Percentiles rank a stretch among this genome's conserved stretches.
phyloP scores from a whole-genome alignment of 2,797 vertebrate species.

The Sarcophilus harrisii region DNA sequence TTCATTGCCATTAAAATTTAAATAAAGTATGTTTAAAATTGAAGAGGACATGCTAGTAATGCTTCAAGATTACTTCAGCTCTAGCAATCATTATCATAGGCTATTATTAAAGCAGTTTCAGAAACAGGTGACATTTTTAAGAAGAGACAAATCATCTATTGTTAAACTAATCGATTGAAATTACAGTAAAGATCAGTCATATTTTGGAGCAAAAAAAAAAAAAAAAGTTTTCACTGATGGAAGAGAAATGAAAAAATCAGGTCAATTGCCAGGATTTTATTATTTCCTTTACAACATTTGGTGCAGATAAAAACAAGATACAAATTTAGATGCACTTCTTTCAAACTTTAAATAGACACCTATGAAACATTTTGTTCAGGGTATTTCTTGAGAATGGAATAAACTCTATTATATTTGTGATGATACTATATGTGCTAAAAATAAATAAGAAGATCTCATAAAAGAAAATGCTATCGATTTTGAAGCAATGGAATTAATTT shows the following conservation, averaged over 20 bases:
- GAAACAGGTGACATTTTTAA: slow-evolving; percentile 31
- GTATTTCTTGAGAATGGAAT: slow-evolving; percentile 7
- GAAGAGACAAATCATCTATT: slow-evolving; percentile 44
- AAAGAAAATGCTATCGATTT: slow-evolving; percentile 38
- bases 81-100: background rate
- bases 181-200: slow-evolving; percentile 18
- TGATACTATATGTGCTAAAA: background rate
- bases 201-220: slow-evolving; percentile 8
- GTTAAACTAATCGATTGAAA: slow-evolving; percentile 29
- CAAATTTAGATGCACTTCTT: background rate
- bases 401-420: background rate
- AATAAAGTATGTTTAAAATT: slow-evolving; percentile 45
- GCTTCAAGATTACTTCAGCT: slow-evolving; percentile 27
- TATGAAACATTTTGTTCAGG: background rate
- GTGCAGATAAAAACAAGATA: background rate
- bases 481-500: slow-evolving; percentile 31
- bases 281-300: slow-evolving; percentile 41
- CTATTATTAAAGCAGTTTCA: slow-evolving; percentile 24
- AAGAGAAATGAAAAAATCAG: slow-evolving; percentile 8
- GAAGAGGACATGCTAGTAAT: slow-evolving; percentile 2
- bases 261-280: slow-evolving; percentile 31
- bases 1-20: slow-evolving; percentile 36
- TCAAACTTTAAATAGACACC: background rate
- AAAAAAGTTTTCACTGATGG: slow-evolving; percentile 28
- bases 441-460: background rate